Percentiles rank a stretch among this genome's conserved stretches.
Evolutionary conservation across 2,888 invertebrate species (phyloP).

Genomic region (Pycnomerus fuliginosus): DNA sequence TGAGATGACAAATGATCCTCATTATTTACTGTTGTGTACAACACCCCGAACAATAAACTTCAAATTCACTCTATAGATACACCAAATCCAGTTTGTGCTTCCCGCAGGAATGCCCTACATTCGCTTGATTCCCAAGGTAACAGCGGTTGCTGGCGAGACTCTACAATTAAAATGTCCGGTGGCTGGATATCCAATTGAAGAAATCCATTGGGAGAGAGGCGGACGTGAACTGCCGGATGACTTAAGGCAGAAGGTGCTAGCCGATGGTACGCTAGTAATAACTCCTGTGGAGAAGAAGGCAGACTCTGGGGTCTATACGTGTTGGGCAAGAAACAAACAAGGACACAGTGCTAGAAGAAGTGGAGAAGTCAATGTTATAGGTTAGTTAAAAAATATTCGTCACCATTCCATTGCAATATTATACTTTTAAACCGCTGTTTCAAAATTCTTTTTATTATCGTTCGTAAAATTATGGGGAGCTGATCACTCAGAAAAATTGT

Average conservation of each 20-base stretch:
- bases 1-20: slow-evolving; percentile 9
- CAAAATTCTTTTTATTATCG: too few relatives aligned
- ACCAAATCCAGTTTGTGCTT: too few relatives aligned
- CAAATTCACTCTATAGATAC: too few relatives aligned
- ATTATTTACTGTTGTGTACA: slow-evolving; percentile 8
- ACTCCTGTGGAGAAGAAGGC: slow-evolving; percentile 72
- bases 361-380: slow-evolving; percentile 75
- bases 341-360: slow-evolving; percentile 72
- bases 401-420: too few relatives aligned
- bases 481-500: too few relatives aligned
- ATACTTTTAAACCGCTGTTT: too few relatives aligned
- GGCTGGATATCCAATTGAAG: slow-evolving; percentile 78
- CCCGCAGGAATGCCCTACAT: slow-evolving; percentile 72
- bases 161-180: slow-evolving; percentile 77
- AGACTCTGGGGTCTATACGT: slow-evolving; percentile 78
- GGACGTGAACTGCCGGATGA: slow-evolving; percentile 76
- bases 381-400: slow-evolving; percentile 60
- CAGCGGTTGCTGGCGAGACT: slow-evolving; percentile 76
- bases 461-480: too few relatives aligned
- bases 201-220: slow-evolving; percentile 77
- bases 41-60: slow-evolving; percentile 3
- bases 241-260: slow-evolving; percentile 71
- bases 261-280: slow-evolving; percentile 74
- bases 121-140: slow-evolving; percentile 76
- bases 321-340: slow-evolving; percentile 76